phyloP scores from a whole-genome alignment of 2,888 invertebrate species.

The Agrotis segetum region DNA sequence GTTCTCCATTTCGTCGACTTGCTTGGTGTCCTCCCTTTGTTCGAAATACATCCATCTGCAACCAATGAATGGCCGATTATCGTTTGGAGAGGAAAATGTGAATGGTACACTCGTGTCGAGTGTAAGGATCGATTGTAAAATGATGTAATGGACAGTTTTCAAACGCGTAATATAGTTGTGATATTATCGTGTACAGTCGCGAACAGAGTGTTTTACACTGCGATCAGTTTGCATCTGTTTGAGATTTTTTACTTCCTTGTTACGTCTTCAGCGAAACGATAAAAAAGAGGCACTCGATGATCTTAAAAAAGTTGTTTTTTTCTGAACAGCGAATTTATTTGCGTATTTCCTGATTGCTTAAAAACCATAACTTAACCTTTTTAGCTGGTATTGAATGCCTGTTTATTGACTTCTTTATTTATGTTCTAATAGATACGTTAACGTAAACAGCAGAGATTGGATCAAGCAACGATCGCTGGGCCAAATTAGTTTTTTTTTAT shows the following conservation, averaged over 20 bases:
- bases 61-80: constrained; percentile 63
- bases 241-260: constrained; percentile 15
- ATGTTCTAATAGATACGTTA: neutral
- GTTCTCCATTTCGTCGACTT: constrained; percentile 73
- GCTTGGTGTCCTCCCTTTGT: constrained; percentile 75
- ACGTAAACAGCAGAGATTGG: neutral
- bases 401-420: neutral
- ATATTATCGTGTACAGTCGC: constrained; percentile 52
- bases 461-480: neutral
- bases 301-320: neutral
- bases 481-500: neutral
- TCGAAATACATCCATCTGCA: constrained; percentile 82
- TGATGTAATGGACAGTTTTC: constrained; percentile 55
- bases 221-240: constrained; percentile 22
- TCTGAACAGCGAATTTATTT: neutral
- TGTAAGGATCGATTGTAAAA: constrained; percentile 55
- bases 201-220: constrained; percentile 38
- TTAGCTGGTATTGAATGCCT: neutral
- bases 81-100: constrained; percentile 39
- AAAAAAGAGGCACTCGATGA: neutral
- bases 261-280: constrained; percentile 1
- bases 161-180: constrained; percentile 49
- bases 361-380: neutral
- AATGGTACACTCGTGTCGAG: constrained; percentile 49
- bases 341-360: neutral